Evolutionary conservation across 2,113 vertebrate species (phyloP), one percentile per base, ranked within the genome.

Genomic region (Neopipo cinnamomea): DNA sequence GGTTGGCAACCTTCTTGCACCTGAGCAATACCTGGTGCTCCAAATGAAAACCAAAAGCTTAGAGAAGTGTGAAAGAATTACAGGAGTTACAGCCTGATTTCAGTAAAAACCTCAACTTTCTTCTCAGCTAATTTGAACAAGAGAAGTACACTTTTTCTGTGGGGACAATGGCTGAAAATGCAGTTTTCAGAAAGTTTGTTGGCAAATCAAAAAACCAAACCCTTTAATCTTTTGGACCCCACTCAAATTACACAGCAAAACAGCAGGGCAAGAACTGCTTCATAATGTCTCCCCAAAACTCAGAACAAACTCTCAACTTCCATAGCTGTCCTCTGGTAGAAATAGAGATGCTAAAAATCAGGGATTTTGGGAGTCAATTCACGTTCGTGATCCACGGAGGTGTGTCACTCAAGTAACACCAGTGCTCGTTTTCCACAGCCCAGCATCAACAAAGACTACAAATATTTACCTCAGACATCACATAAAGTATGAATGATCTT

Each of bases 381-480:
- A 10, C 37, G 33, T 44, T 44, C 44, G 16, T 62, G 50, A 53
- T 21, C 37, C n/a, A 35, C 0, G 0, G n/a, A 35, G 47, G 66
- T 10, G 28, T 33, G 44, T 39, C 56, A 53, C 31, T 65, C 27
- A 25, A 44, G 18, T 14, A 77, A 95, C 24, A 70, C 17, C 6
- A 0, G 9, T 4, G 9, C 66, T 63, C 56, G 30, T 89, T 93
- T 70, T n/a, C 35, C 56, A 70, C 22, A 94, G 80, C 6, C 35
- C 90, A 50, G 53, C 63, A 35, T 12, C 13, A 72, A 39, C 35
- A 71, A 71, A 87, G 77, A 66, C 33, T 52, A 62, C 28, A 85
- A 92, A 92, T 74, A 72, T 24, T 53, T 86, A 78, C 93, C 85
- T 78, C 92, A 65, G 95, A 93, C 92, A 72, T 79, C 94, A 96